Conservation (phyloP, 2,113 vertebrate genomes). For the Ptyas mucosa region DNA sequence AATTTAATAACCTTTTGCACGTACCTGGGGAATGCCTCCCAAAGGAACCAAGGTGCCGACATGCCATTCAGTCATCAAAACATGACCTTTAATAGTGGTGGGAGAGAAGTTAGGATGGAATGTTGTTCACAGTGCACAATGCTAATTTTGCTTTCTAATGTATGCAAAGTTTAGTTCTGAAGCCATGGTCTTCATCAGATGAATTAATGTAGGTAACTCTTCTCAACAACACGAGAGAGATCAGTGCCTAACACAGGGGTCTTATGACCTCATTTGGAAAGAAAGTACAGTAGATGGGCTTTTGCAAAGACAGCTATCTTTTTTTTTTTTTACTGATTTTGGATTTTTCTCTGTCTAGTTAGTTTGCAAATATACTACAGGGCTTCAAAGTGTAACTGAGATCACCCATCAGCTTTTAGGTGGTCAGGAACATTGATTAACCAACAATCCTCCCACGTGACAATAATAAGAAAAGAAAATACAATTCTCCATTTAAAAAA, state of each 20-base stretch:
- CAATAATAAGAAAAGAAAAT: background rate
- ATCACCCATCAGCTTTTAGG: slow-evolving; percentile 42
- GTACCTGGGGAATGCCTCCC: slow-evolving; percentile 99
- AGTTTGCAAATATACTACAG: slow-evolving; percentile 46
- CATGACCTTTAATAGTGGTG: slow-evolving; percentile 99
- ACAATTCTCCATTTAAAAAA: slow-evolving; percentile 28
- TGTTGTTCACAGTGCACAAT: slow-evolving; percentile 83
- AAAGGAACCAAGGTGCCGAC: slow-evolving; percentile 98
- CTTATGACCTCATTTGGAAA: slow-evolving; percentile 55
- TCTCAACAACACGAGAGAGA: slow-evolving; percentile 77
- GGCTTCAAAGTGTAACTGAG: slow-evolving; percentile 23
- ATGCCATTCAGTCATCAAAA: slow-evolving; percentile 99
- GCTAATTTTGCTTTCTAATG: slow-evolving; percentile 98
- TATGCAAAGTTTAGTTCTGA: slow-evolving; percentile 89
- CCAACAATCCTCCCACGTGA: slow-evolving; percentile 37
- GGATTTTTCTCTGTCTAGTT: slow-evolving; percentile 33
- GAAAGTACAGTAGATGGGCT: slow-evolving; percentile 54
- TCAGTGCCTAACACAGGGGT: slow-evolving; percentile 55
- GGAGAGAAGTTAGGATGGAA: slow-evolving; percentile 96
- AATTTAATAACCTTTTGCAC: slow-evolving; percentile 99
- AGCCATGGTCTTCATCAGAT: slow-evolving; percentile 79
- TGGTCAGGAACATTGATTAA: slow-evolving; percentile 11
- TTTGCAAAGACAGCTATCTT: slow-evolving; percentile 21
- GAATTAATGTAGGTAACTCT: slow-evolving; percentile 79
- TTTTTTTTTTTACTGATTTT: slow-evolving; percentile 25